Evolutionary conservation across 2,888 invertebrate genomes (phyloP), one percentile per base, ranked within the genome.

Genomic region (Amaurobius ferox): DNA sequence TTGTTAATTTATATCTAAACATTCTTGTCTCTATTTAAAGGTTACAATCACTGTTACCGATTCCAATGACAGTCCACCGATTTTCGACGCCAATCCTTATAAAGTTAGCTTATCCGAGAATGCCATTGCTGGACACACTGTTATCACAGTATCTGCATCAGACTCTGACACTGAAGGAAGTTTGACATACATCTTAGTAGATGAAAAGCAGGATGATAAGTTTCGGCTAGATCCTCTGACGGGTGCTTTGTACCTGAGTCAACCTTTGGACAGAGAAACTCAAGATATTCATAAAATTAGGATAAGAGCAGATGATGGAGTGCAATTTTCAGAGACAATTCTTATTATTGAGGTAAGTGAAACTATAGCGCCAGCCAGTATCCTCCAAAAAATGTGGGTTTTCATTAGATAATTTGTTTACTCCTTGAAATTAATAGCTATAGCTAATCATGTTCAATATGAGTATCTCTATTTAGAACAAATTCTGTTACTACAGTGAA

Each of bases 41-140:
- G 93, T 97, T 29, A 92, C 93, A 80, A 94, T 98, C 30, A 93
- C 93, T 89, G 94, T 97, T 86, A 92, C 96, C 70, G 97, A 97
- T 91, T 96, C 96, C 91, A 97, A 97, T 91, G 97, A 97, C 91
- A 97, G 97, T 90, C 95, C 95, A 88, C 97, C 97, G 0, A 94
- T 96, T 1, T 97, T 97, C 91, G 96, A 96, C 91, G 94, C 95
- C 88, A 94, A 94, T 40, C 95, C 95, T 19, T 92, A 95, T 89
- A 93, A 94, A 71, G 95, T 94, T 91, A 93, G 94, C 79, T 95
- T 97, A 0, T 96, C 96, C 0, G 97, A 97, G 91, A 97, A 97
- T 91, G 93, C 96, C 86, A 94, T 95, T 44, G 94, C 95, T 0
- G 96, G 96, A 7, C 95, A 96, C 90, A 92, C 94, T 44, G 94